Evolutionary conservation across 2,113 vertebrate genomes (phyloP), one percentile per base, ranked within the genome.

Genomic region (Pleuronectes platessa): DNA sequence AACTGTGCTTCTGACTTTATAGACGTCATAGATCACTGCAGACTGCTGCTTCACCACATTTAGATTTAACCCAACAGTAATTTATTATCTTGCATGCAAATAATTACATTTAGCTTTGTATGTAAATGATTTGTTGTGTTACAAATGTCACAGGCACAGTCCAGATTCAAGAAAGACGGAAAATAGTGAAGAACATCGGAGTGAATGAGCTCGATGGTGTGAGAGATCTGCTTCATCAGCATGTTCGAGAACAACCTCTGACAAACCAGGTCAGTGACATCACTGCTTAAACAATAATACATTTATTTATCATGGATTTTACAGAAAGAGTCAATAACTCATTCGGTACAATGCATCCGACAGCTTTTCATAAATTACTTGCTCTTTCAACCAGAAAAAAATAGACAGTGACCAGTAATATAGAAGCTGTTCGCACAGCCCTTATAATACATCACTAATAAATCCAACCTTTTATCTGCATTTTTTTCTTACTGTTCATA

Each of bases 141-240:
- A 10, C 23, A 58, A 74, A 61, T 54, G 17, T 63, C 76, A 13
- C 84, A 99, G 97, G 96, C 61, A 96, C 95, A 27, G 70, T 96
- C 77, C 96, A 99, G 88, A 90, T 95, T 89, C 95, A 95, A 85
- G 94, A 96, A 83, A 94, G 85, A 61, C 96, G 96, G 49, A 95
- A 93, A 71, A 78, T 93, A 68, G 93, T 94, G 71, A 94, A 93
- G 84, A 95, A 94, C 87, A 79, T 91, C 54, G 83, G 82, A 85
- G 92, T 91, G 68, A 91, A 81, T 37, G 92, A 95, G 70, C 71
- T 95, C 12, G 92, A 86, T 45, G 90, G 88, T 74, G 73, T 91
- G 78, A 95, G 91, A 79, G 94, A 93, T 82, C 89, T 93, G 83
- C 90, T 95, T 68, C 91, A 87, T 5, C 93, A 89, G 11, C 95